A percentile compares a stretch with the other conserved stretches of the same genome.
Evolutionary conservation across 2,888 invertebrate species (phyloP).

Genomic region (Laothoe populi): DNA sequence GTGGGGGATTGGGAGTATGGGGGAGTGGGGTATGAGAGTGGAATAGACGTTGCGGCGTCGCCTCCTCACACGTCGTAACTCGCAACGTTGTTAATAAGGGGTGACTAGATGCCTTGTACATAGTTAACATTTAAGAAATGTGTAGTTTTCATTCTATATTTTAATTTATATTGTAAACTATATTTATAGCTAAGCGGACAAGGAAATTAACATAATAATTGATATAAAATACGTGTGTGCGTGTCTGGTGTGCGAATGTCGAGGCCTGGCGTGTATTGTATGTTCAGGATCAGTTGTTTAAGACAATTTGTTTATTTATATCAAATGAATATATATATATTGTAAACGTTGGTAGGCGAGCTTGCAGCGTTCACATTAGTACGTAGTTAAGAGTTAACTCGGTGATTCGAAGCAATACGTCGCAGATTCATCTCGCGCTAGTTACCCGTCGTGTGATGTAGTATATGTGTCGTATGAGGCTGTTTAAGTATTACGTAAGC

Average conservation of each 20-base stretch:
- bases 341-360: constrained; percentile 68
- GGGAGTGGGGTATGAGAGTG: background rate
- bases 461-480: too few relatives aligned
- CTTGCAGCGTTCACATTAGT: constrained; percentile 77
- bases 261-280: constrained; percentile 58
- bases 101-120: constrained; percentile 80
- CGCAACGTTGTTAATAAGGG: constrained; percentile 53
- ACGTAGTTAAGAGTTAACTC: constrained; percentile 49
- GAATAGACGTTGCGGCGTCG: background rate
- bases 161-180: constrained; percentile 81
- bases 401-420: constrained; percentile 40
- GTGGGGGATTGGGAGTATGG: background rate
- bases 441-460: constrained; percentile 58
- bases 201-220: constrained; percentile 72
- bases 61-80: constrained; percentile 40
- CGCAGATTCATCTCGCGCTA: constrained; percentile 54
- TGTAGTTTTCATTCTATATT: constrained; percentile 82
- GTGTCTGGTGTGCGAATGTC: constrained; percentile 41
- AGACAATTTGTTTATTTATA: constrained; percentile 62
- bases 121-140: constrained; percentile 76
- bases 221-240: constrained; percentile 52
- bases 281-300: constrained; percentile 47
- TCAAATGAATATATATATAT: constrained; percentile 36
- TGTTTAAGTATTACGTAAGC: too few relatives aligned
- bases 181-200: constrained; percentile 76